phyloP scores from a whole-genome alignment of 2,888 invertebrate species.

The Amorpha juglandis region DNA sequence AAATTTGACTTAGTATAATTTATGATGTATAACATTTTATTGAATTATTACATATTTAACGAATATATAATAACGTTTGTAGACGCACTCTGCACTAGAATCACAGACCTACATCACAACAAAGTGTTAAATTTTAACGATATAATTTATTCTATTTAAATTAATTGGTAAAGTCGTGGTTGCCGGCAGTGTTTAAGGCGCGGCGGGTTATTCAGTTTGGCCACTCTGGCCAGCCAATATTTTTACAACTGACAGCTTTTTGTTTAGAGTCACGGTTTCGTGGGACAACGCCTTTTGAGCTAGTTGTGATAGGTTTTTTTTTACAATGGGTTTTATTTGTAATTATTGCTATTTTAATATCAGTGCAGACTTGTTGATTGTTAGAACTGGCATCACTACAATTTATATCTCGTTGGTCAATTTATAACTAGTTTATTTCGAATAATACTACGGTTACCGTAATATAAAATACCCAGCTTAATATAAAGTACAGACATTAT shows the following conservation, averaged over 20 bases:
- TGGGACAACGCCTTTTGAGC: constrained; percentile 11
- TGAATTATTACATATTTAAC: too few species aligned
- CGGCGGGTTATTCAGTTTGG: neutral
- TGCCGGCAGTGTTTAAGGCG: constrained; percentile 16
- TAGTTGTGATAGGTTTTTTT: constrained; percentile 2
- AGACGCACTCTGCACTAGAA: too few species aligned
- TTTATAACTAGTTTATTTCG: too few species aligned
- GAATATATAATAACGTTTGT: too few species aligned
- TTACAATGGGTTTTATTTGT: neutral
- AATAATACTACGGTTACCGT: too few species aligned
- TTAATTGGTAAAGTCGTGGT: neutral
- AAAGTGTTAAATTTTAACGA: too few species aligned
- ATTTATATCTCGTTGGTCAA: neutral
- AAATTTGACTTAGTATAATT: too few species aligned
- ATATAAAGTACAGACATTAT: too few species aligned
- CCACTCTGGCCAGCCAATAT: neutral
- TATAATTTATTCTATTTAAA: neutral
- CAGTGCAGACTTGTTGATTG: too few species aligned
- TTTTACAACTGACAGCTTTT: constrained; percentile 10
- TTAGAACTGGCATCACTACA: neutral
- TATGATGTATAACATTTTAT: too few species aligned
- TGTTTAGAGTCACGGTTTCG: constrained; percentile 6
- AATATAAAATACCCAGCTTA: too few species aligned
- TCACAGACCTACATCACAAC: neutral
- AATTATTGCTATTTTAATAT: constrained; percentile 1